Conservation (phyloP, 2,797 vertebrate genomes). For the Tenualosa ilisha region DNA sequence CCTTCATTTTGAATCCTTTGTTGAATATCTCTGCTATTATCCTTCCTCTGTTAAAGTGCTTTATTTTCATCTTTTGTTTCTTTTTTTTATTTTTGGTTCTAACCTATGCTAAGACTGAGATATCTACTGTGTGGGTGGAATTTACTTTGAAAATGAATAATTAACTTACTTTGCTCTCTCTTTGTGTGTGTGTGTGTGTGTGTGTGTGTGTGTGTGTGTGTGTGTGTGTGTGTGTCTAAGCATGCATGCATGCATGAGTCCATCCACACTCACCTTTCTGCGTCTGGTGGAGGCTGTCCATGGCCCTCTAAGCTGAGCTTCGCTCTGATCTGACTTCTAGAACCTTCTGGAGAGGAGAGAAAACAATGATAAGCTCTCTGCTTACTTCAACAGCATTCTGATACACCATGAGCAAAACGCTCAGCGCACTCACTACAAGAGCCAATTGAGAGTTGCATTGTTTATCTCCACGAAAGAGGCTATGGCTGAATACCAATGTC, state of each 20-base stretch:
- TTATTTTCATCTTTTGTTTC: background rate
- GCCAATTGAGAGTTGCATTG: too few relatives aligned
- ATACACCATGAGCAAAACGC: too few relatives aligned
- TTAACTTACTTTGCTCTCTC: slow-evolving; percentile 35
- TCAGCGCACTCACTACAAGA: too few relatives aligned
- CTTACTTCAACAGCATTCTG: too few relatives aligned
- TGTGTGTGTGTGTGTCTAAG: slow-evolving; percentile 13
- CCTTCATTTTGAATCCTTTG: background rate
- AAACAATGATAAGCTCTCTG: background rate
- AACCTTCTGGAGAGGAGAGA: background rate
- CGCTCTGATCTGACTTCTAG: background rate
- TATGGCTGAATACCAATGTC: too few relatives aligned
- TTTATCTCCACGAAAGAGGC: too few relatives aligned
- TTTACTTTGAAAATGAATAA: slow-evolving; percentile 67
- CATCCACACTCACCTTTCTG: background rate
- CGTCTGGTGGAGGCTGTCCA: background rate
- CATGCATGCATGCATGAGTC: background rate
- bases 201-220: background rate
- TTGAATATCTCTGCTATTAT: background rate
- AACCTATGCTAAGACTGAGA: slow-evolving; percentile 15
- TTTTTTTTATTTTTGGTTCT: background rate
- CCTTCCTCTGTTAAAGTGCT: background rate
- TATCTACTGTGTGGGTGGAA: slow-evolving; percentile 65
- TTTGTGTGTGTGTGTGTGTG: background rate
- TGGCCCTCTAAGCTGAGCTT: background rate